Evolutionary conservation across 2,888 invertebrate genomes (phyloP), one percentile per base, ranked within the genome.

Genomic region (Crematogaster levior): DNA sequence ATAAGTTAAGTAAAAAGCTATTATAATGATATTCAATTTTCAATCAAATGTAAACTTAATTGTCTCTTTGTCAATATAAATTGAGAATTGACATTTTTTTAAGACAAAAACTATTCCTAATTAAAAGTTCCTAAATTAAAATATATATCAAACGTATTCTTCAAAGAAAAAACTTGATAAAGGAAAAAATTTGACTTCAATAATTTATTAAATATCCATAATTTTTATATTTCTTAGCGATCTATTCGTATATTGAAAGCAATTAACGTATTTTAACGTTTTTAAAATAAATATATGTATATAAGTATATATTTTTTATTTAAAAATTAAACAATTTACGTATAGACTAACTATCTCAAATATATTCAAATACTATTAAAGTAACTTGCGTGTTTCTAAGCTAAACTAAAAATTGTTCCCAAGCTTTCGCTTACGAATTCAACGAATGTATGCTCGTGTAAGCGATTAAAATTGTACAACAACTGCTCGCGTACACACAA

Each of bases 401-500:
- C 5, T 73, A 37, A 58, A 46, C 21, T 73, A 30, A 34, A 40
- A 48, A 12, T 43, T 37, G 9, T 58, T 51, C 48, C 30, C 18
- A 58, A 15, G 21, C 7, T 34, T 74, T 74, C 18, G 63, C 5
- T 18, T 63, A 10, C 10, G 40, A 75, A 75, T 51, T 40, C 37
- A n/a, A 51, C 51, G n/a, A 37, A 48, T n/a, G 61, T 27, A 24
- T 48, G 3, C 7, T 61, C 7, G 12, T 30, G 9, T 27, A n/a
- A 18, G 18, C 51, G 27, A 63, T 63, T 75, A 40, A 74, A 63
- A 48, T 74, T 63, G 48, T 37, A 51, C 74, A 46, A 37, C 68
- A 70, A 34, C 30, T 34, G 12, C 9, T 63, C 4, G 24, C 24
- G 7, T 18, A 34, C n/a, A 40, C 43, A 48, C 48, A 74, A 15